Evolutionary conservation across 2,113 vertebrate genomes (phyloP), one percentile per base, ranked within the genome.

Genomic region (Stomatorhinus ivindoensis): DNA sequence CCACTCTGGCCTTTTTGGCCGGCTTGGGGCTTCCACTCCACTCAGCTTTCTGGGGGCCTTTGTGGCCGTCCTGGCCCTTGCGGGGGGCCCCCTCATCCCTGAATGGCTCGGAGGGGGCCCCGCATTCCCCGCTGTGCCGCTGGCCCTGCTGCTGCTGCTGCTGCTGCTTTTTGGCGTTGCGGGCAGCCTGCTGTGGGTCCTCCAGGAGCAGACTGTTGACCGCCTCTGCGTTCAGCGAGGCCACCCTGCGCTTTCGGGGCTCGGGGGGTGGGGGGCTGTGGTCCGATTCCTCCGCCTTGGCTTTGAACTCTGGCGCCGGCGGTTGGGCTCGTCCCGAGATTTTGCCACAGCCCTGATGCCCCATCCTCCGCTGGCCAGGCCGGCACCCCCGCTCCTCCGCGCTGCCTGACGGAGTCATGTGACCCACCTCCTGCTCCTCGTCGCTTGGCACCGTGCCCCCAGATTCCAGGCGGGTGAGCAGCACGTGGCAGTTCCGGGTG

Each of bases 141-240:
- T 91, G 94, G 92, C 94, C 89, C 82, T 91, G 91, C 73, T 88
- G 88, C 91, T 94, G 92, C 44, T 92, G 91, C 65, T 88, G 88
- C 91, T 92, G 94, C 2, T 91, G 94, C 92, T 96, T 95, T 94
- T 95, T 89, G 0, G 94, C 84, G 3, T 92, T 89, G 39, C 92
- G 92, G 11, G 93, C 89, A 1, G 86, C 15, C 55, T 92, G 86
- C 48, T 92, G 89, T 2, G 95, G 92, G 2, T 97, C 94, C 90
- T 97, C 97, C 3, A 99, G 95, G 48, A 99, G 96, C 93, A 99
- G 90, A 91, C 97, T 99, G 94, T 99, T 99, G 69, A 99, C 97
- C 0, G 98, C 98, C 94, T 99, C 98, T 0, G 98, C 98, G 0
- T 99, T 99, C 21, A 99, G 96, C n/a, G 98, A 98, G 65, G 98